A percentile compares a stretch with the other conserved stretches of the same genome.
Conservation (phyloP, 1,140 invertebrate species). For the Yoshiicerus persimilis region DNA sequence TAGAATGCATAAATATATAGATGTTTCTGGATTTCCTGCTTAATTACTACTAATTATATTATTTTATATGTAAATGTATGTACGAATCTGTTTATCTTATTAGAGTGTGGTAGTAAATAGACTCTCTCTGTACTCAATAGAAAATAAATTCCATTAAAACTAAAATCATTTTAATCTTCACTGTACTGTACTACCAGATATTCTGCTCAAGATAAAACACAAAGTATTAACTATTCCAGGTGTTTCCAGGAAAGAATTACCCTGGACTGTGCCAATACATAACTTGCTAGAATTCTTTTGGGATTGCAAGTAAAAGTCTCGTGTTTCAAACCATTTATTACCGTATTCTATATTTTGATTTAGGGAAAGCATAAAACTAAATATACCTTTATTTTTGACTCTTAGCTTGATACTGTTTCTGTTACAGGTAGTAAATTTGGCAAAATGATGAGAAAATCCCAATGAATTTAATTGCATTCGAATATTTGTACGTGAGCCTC, state of each 20-base stretch:
- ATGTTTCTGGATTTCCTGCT: background rate
- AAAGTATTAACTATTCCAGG: background rate
- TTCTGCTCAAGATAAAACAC: background rate
- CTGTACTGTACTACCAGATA: too few species aligned
- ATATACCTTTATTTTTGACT: too few species aligned
- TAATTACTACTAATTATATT: background rate
- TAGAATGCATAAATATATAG: slow-evolving; percentile 1
- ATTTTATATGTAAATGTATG: background rate
- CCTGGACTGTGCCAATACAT: too few species aligned
- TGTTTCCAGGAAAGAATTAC: background rate
- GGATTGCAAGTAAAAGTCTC: too few species aligned
- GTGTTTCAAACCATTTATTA: too few species aligned
- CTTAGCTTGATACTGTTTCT: background rate
- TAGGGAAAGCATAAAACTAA: too few species aligned
- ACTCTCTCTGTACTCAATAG: background rate
- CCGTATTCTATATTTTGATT: too few species aligned
- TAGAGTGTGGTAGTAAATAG: background rate
- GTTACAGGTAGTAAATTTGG: slow-evolving; percentile 7
- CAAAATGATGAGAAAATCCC: background rate
- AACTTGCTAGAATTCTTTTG: background rate
- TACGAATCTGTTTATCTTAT: background rate
- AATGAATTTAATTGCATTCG: background rate
- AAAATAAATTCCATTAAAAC: background rate
- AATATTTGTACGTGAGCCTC: slow-evolving; percentile 2
- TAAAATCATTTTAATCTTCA: background rate